phyloP scores from a whole-genome alignment of 2,113 vertebrate genomes.

The Myanophis thanlyinensis region DNA sequence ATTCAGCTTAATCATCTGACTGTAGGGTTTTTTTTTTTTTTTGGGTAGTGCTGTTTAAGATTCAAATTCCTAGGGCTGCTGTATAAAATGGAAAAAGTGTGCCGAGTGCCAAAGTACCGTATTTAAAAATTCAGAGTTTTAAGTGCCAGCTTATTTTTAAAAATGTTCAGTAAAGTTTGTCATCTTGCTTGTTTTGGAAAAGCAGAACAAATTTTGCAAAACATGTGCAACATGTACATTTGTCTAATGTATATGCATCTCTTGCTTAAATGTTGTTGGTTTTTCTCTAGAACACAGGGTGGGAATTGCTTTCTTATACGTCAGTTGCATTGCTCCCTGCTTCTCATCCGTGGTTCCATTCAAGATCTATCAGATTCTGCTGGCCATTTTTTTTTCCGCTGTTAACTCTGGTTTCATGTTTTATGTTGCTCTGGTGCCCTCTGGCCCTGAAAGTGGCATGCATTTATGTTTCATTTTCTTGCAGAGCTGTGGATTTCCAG shows the following conservation, averaged over 20 bases:
- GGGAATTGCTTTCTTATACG: too few relatives aligned
- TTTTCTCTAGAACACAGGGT: neutral
- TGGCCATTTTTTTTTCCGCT: neutral
- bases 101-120: neutral
- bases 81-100: neutral
- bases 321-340: neutral
- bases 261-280: neutral
- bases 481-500: slow-evolving; percentile 12
- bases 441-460: neutral
- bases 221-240: neutral
- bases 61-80: neutral
- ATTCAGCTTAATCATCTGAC: neutral
- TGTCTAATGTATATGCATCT: neutral
- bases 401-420: neutral
- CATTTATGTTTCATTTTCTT: neutral
- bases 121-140: neutral
- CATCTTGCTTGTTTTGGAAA: neutral
- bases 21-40: neutral
- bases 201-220: neutral
- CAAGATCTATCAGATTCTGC: neutral
- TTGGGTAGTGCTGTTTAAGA: neutral
- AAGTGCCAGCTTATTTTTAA: neutral
- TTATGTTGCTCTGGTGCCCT: slow-evolving; percentile 8
- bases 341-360: neutral
- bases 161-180: neutral